Percentiles rank a stretch among this genome's conserved stretches.
Evolutionary conservation across 2,113 vertebrate genomes (phyloP).

Genomic region (Clupea harengus): DNA sequence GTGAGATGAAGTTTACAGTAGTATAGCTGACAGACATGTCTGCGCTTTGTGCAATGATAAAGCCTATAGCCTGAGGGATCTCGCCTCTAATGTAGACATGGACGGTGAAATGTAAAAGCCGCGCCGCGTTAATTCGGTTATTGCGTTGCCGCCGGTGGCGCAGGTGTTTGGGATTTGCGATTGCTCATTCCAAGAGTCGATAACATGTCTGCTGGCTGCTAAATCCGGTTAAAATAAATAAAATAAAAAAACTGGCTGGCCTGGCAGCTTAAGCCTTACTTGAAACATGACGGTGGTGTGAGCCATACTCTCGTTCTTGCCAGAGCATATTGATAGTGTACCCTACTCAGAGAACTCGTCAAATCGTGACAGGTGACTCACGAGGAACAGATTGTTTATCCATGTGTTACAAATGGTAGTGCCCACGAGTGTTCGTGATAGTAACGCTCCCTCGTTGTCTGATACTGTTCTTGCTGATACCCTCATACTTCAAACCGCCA

Average conservation of each 20-base stretch:
- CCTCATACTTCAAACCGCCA: neutral
- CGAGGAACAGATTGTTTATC: neutral
- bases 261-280: neutral
- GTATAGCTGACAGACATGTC: neutral
- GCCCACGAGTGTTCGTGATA: neutral
- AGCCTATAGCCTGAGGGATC: slow-evolving; percentile 14
- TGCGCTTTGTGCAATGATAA: slow-evolving; percentile 26
- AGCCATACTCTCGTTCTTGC: neutral
- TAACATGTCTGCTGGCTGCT: neutral
- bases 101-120: slow-evolving; percentile 30
- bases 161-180: slow-evolving; percentile 46
- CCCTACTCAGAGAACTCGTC: neutral
- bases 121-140: slow-evolving; percentile 40
- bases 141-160: slow-evolving; percentile 26
- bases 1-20: neutral
- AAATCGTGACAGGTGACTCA: slow-evolving; percentile 11
- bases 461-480: neutral
- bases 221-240: neutral
- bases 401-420: neutral
- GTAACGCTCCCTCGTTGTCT: neutral
- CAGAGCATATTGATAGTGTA: neutral
- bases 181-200: neutral
- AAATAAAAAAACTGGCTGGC: neutral
- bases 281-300: neutral
- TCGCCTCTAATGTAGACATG: slow-evolving; percentile 5